Evolutionary conservation across 2,888 invertebrate species (phyloP).

Genomic region (Archaeoteleia sp.): DNA sequence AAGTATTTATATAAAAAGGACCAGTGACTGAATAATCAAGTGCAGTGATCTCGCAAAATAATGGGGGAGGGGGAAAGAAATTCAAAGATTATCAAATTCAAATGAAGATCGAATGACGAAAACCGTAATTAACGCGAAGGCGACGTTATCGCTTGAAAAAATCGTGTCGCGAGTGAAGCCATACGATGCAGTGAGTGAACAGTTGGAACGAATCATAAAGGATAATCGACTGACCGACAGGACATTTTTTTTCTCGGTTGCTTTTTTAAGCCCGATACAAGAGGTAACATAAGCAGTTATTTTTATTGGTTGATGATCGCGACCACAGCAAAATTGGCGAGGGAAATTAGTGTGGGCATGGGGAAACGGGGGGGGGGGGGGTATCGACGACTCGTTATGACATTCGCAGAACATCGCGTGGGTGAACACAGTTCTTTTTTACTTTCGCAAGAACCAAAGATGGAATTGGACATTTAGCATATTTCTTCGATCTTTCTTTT

Average conservation of each 20-base stretch:
- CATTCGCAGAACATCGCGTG: slow-evolving; percentile 37
- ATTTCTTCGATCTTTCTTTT: background rate
- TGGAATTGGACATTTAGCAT: slow-evolving; percentile 11
- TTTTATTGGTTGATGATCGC: slow-evolving; percentile 49
- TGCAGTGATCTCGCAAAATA: slow-evolving; percentile 10
- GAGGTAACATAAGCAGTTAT: slow-evolving; percentile 62
- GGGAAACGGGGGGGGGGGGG: too few species aligned
- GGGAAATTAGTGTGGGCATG: too few species aligned
- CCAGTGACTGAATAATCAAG: background rate
- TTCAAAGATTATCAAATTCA: slow-evolving; percentile 15
- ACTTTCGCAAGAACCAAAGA: slow-evolving; percentile 37
- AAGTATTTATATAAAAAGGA: background rate
- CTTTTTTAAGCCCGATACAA: slow-evolving; percentile 50
- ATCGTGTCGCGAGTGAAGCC: slow-evolving; percentile 57
- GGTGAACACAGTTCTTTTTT: slow-evolving; percentile 40
- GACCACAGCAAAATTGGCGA: too few species aligned
- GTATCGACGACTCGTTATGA: too few species aligned
- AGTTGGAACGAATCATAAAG: slow-evolving; percentile 52
- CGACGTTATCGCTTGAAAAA: slow-evolving; percentile 27
- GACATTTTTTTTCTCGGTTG: slow-evolving; percentile 53
- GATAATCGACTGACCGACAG: slow-evolving; percentile 52
- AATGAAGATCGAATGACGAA: background rate
- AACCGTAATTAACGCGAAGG: background rate
- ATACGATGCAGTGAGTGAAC: slow-evolving; percentile 59
- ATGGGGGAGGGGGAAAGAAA: slow-evolving; percentile 9